Evolutionary conservation across 2,888 invertebrate genomes (phyloP), one percentile per base, ranked within the genome.

Genomic region (Mechanitis messenoides): DNA sequence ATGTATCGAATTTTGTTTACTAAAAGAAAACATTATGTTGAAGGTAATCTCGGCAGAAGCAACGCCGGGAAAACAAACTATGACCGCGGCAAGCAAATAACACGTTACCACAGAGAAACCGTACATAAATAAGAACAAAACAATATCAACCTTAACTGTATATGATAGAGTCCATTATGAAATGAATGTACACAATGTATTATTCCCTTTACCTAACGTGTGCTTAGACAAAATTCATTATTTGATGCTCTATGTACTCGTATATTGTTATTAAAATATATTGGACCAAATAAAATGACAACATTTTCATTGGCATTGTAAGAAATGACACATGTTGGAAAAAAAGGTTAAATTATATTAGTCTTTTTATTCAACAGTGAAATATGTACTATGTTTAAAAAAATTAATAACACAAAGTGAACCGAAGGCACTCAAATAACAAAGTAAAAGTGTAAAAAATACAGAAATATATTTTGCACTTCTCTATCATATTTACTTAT

Each of bases 41-140:
- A 67, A 67, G 68, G 59, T 71, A 69, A 69, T 71, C 68, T 62
- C 59, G 64, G 63, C 50, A 66, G 64, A 63, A 63, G 62, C 63
- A 55, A 54, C 46, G 50, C n/a, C 54, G 56, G 53, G 56, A 60
- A 60, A 60, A 68, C 58, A 59, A 56, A 33, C 53, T 47, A 46
- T 45, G 45, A 55, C 45, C 54, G 47, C 59, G 55, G 58, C 53
- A n/a, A 53, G 58, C 62, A 64, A 66, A 66, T 63, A 68, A 58
- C 57, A 47, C 56, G n/a, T 53, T 33, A 56, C 67, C 56, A 53
- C 55, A 56, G 20, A 50, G 53, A 58, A 33, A 46, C 46, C 38
- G 60, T 38, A 54, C 62, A 62, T 58, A 64, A 55, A 55, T 42
- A 33, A 20, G 20, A 38, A 55, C 45, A 38, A 45, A 55, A 12